These are phyloP conservation scores for Onychomys leucogaster DNA, from an alignment of 2,797 vertebrate genomes.

Conservation along the genomic window DNA sequence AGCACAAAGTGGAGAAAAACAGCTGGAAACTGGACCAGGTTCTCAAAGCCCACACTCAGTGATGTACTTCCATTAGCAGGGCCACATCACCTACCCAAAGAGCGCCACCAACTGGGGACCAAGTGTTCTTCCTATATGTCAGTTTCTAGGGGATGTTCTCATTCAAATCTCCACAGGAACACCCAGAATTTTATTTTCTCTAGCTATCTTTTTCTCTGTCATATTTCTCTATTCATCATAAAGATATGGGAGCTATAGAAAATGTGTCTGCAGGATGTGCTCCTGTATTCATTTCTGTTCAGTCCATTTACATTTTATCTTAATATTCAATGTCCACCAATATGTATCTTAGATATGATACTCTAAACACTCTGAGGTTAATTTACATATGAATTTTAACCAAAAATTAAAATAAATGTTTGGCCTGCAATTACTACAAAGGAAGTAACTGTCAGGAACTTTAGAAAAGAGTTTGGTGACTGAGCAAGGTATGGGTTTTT, in stretches of 20 bases:
- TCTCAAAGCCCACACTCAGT: background rate
- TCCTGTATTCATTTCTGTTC: background rate
- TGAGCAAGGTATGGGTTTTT: background rate
- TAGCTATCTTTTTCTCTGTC: background rate
- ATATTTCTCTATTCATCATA: background rate
- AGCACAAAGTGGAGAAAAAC: background rate
- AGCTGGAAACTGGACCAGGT: background rate
- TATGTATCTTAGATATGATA: background rate
- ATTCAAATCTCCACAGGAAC: background rate
- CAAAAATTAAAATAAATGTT: background rate
- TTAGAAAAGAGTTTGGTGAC: background rate
- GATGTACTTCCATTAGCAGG: background rate
- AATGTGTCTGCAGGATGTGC: background rate
- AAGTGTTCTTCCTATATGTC: no score
- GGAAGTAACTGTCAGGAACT: background rate
- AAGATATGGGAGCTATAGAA: background rate
- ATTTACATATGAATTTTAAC: background rate
- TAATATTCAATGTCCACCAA: background rate
- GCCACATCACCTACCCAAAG: background rate
- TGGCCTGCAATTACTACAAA: background rate
- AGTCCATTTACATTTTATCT: background rate
- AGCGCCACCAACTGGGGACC: background rate
- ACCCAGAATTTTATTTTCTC: slow-evolving; percentile 32
- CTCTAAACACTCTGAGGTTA: background rate
- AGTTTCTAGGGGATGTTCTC: background rate